phyloP scores from a whole-genome alignment of 2,797 vertebrate species.

The Dermochelys coriacea region DNA sequence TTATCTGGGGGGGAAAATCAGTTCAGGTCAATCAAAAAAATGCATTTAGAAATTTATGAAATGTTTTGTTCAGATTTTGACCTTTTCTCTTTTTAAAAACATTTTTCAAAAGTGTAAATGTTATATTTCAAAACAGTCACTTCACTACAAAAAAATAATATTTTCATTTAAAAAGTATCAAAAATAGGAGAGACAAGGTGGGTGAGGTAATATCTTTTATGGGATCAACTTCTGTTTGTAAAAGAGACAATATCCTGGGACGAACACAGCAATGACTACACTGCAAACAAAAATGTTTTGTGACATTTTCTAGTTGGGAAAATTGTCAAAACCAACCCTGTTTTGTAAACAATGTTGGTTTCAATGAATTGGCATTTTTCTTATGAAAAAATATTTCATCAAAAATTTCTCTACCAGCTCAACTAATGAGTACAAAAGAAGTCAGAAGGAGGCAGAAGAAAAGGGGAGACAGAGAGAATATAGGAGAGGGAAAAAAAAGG shows the following conservation, averaged over 20 bases:
- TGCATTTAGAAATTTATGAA: not conserved
- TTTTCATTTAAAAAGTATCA: not conserved
- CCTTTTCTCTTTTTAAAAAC: not conserved
- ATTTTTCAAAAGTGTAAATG: not conserved
- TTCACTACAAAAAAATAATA: no score
- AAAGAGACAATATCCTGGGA: not conserved
- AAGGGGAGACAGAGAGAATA: fast-evolving
- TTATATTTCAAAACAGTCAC: not conserved
- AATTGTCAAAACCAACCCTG: not conserved
- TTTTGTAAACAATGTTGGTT: not conserved
- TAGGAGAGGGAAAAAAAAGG: not conserved
- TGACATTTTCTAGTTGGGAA: not conserved
- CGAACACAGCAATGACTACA: not conserved
- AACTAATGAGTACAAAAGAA: not conserved
- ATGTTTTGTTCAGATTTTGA: not conserved
- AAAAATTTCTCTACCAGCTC: not conserved
- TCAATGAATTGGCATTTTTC: not conserved
- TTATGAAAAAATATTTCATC: not conserved
- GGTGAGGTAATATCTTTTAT: not conserved
- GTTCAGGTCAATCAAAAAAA: not conserved
- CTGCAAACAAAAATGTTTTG: not conserved
- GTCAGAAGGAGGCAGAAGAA: not conserved
- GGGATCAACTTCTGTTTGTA: not conserved
- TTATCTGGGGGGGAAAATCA: not conserved
- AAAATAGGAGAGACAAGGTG: not conserved